A percentile compares a stretch with the other conserved stretches of the same genome.
phyloP scores from a whole-genome alignment of 2,113 vertebrate genomes.

The Monopterus albus region DNA sequence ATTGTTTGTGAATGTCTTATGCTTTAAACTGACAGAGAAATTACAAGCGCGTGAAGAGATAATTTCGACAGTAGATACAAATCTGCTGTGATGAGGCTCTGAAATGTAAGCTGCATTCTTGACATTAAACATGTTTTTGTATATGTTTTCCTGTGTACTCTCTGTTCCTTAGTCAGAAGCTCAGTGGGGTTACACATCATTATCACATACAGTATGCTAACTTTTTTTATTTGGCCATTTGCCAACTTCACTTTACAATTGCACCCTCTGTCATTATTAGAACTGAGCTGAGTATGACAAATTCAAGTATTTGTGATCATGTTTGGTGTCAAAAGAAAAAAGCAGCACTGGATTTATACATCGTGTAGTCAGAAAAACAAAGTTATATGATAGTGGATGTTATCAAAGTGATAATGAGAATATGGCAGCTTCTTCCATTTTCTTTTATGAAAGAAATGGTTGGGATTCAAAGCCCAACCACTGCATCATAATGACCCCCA shows the following conservation, averaged over 20 bases:
- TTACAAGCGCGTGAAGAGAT: constrained; percentile 4
- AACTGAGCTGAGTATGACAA: neutral
- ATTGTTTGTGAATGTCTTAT: neutral
- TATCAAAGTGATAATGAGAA: neutral
- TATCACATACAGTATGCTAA: constrained; percentile 26
- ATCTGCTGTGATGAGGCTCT: neutral
- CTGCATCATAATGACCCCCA: neutral
- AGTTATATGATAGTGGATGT: neutral
- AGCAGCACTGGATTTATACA: constrained; percentile 1
- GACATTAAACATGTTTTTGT: constrained; percentile 1
- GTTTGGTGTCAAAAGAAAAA: neutral
- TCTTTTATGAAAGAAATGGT: neutral
- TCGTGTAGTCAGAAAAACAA: neutral
- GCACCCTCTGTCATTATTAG: neutral
- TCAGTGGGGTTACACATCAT: constrained; percentile 40
- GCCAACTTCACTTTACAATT: constrained; percentile 2
- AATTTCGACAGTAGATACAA: constrained; percentile 2
- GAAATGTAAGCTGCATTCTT: constrained; percentile 12
- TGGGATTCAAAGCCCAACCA: neutral
- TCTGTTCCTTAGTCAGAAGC: constrained; percentile 12
- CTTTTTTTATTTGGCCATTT: constrained; percentile 20
- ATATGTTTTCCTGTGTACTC: neutral
- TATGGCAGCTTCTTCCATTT: neutral
- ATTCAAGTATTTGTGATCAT: constrained; percentile 3
- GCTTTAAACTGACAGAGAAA: constrained; percentile 24